Conservation (phyloP, 1,140 invertebrate species). For the Drosophila equinoxialis region DNA sequence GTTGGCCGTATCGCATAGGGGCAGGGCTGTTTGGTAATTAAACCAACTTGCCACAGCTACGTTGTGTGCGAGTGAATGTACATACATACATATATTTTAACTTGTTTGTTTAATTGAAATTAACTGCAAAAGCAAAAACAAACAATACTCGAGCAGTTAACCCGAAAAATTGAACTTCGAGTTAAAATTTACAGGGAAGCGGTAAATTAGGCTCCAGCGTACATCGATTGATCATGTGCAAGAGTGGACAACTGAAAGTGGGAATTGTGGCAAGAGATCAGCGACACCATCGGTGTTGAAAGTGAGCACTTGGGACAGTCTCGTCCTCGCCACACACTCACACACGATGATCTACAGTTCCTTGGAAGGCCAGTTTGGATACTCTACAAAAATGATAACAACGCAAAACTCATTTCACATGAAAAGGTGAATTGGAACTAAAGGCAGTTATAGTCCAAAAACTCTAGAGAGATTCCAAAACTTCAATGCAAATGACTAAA, state of each 20-base stretch:
- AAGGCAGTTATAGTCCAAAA: too few relatives aligned
- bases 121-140: constrained; percentile 52
- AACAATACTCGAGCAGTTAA: constrained; percentile 28
- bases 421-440: neutral
- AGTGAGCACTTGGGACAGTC: constrained; percentile 34
- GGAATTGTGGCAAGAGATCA: constrained; percentile 41
- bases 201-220: constrained; percentile 56
- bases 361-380: constrained; percentile 47
- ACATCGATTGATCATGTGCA: constrained; percentile 61
- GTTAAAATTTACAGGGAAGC: constrained; percentile 52
- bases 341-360: constrained; percentile 55
- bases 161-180: constrained; percentile 31
- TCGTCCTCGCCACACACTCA: constrained; percentile 7
- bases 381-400: neutral
- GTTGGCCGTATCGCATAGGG: constrained; percentile 60
- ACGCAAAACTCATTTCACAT: neutral
- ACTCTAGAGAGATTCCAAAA: too few relatives aligned
- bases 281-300: constrained; percentile 79
- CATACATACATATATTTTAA: neutral
- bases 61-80: constrained; percentile 30
- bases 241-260: constrained; percentile 26
- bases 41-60: constrained; percentile 30
- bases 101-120: constrained; percentile 73
- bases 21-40: constrained; percentile 49
- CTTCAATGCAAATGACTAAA: too few relatives aligned